Evolutionary conservation across 2,797 vertebrate species (phyloP).

Genomic region (Sebastes diaconus): DNA sequence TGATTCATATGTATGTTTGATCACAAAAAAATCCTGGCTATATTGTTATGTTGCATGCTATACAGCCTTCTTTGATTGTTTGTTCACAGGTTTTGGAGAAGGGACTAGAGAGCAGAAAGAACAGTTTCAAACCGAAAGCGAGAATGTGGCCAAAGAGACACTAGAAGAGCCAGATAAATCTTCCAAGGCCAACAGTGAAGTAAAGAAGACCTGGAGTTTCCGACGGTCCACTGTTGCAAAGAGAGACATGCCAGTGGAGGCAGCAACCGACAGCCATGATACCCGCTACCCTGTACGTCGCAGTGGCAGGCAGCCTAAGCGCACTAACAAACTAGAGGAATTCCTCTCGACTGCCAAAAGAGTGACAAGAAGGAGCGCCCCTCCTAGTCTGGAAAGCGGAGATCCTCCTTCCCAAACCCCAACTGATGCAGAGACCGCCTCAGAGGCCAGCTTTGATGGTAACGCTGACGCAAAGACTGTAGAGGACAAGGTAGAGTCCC

Average conservation of each 20-base stretch:
- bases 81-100: conserved; percentile 44
- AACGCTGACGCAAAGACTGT: conserved; percentile 80
- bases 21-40: not conserved
- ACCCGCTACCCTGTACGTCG: conserved; percentile 88
- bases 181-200: conserved; percentile 84
- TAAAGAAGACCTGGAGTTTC: conserved; percentile 94
- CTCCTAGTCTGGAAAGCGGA: conserved; percentile 85
- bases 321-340: conserved; percentile 94
- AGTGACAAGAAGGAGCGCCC: conserved; percentile 79
- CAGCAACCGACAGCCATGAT: conserved; percentile 80
- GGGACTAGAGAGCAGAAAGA: conserved; percentile 30
- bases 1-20: not conserved
- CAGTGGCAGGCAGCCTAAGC: conserved; percentile 93
- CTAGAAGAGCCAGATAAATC: conserved; percentile 70
- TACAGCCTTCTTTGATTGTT: conserved; percentile 19
- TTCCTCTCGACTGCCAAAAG: conserved; percentile 94
- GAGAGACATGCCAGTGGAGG: conserved; percentile 88
- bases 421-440: conserved; percentile 93
- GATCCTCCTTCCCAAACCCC: conserved; percentile 90
- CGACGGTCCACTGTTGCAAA: conserved; percentile 92
- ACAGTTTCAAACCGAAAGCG: conserved; percentile 36
- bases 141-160: conserved; percentile 58
- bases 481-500: conserved; percentile 73
- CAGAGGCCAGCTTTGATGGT: conserved; percentile 95
- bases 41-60: not conserved